Evolutionary conservation across 2,113 vertebrate genomes (phyloP).

Genomic region (Cygnus atratus): DNA sequence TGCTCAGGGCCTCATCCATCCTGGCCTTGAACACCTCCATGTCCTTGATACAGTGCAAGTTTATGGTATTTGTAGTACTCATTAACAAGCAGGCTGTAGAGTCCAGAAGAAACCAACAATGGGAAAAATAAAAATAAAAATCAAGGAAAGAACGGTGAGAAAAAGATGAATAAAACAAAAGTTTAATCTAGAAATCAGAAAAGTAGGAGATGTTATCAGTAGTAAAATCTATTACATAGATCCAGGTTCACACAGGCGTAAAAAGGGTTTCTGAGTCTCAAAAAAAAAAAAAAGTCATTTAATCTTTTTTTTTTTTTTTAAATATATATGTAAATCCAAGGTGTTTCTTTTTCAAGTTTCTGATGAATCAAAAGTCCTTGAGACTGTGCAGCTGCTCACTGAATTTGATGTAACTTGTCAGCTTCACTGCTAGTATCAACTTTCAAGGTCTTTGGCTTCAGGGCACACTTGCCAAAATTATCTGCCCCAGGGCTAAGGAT

Average conservation of each 20-base stretch:
- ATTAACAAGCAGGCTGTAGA: background rate
- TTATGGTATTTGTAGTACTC: background rate
- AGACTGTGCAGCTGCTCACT: background rate
- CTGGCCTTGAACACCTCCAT: too few relatives aligned
- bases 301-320: background rate
- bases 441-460: conserved; percentile 27
- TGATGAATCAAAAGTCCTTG: conserved; percentile 1
- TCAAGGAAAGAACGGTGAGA: background rate
- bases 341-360: background rate
- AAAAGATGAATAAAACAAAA: background rate
- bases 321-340: conserved; percentile 27
- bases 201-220: background rate
- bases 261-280: background rate
- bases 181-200: background rate
- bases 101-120: background rate
- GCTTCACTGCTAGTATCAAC: background rate
- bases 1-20: too few relatives aligned
- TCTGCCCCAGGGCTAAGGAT: background rate
- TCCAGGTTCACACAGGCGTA: background rate
- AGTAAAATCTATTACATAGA: background rate
- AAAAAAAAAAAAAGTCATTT: background rate
- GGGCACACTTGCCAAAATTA: background rate
- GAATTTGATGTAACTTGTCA: conserved; percentile 20
- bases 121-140: background rate
- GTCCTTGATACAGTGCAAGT: background rate